A percentile compares a stretch with the other conserved stretches of the same genome.
Conservation (phyloP, 2,113 vertebrate species). For the Rhinoderma darwinii region DNA sequence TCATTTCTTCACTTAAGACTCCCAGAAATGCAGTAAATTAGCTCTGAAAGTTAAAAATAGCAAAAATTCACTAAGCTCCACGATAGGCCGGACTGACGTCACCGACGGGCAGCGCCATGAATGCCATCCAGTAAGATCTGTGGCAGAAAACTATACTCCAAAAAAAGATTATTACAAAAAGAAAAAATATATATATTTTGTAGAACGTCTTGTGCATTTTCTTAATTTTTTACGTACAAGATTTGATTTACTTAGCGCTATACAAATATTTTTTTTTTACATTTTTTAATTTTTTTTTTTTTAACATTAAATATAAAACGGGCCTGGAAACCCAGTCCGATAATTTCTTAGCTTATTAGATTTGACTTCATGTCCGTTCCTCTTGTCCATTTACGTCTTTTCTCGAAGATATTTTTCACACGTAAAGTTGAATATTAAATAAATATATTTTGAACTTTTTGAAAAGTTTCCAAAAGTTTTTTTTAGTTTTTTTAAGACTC, state of each 20-base stretch:
- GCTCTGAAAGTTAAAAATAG: background rate
- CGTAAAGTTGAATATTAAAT: constrained; percentile 5
- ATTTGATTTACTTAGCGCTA: background rate
- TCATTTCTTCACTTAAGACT: background rate
- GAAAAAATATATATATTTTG: background rate
- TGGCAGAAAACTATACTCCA: background rate
- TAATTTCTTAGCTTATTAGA: background rate
- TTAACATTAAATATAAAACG: background rate
- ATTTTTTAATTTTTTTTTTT: background rate
- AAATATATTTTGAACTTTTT: constrained; percentile 32
- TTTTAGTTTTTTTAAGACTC: background rate
- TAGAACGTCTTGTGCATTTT: constrained; percentile 22
- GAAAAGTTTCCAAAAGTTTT: background rate
- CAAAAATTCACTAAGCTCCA: background rate
- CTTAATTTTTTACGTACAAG: background rate
- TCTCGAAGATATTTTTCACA: background rate
- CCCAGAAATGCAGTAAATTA: background rate
- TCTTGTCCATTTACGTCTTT: background rate
- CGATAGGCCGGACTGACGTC: no score
- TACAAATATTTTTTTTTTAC: background rate
- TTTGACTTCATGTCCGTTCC: background rate
- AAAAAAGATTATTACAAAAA: background rate
- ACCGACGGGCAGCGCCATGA: no score
- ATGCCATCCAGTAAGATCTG: background rate
- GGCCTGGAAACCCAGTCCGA: background rate